Base-by-base conservation (phyloP, 2,113 vertebrate genomes). In the Plestiodon gilberti region DNA sequence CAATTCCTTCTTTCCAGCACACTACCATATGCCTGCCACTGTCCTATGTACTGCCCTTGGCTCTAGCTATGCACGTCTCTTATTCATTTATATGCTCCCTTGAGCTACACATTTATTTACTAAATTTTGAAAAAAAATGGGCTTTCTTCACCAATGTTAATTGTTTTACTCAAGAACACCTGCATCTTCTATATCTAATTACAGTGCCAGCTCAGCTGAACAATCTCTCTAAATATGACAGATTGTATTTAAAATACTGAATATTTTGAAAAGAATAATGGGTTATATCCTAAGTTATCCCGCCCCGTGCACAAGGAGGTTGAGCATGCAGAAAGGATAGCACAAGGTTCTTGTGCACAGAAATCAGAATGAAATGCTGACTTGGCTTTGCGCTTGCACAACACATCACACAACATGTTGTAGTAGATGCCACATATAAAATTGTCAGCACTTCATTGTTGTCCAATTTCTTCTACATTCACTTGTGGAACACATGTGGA, bases 131-230 rank as follows among this genome's bases (percentile, higher is more conserved):
- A 70, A 38, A 70, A 70, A 38, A 70, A 70, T 70, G 35, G n/a
- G n/a, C 3, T 10, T 61, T 85, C 71, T 78, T 1, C 76, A 23
- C 89, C 69, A 81, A 83, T 74, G 30, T 79, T 88, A 79, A 81
- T 76, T 13, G 40, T 28, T 74, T 0, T 33, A 67, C 67, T 8
- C 65, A 17, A 2, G 20, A 90, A 88, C 25, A 30, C 59, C 85
- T 73, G 33, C 67, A n/a, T 2, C 1, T 6, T 91, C 88, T n/a
- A 78, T n/a, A 55, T 23, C 25, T 20, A 78, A 57, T 78, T 55
- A 78, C 14, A 59, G 52, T 18, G 28, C 55, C 25, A 52, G 48
- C 30, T 35, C 18, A 57, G 52, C 30, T 33, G n/a, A 78, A 78
- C 18, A 78, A 61, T 59, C n/a, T 61, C 55, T 9, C 55, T 78